A percentile compares a stretch with the other conserved stretches of the same genome.
These are phyloP conservation scores for Pandion haliaetus DNA, from an alignment of 2,113 vertebrate species.

Conservation along the genomic window DNA sequence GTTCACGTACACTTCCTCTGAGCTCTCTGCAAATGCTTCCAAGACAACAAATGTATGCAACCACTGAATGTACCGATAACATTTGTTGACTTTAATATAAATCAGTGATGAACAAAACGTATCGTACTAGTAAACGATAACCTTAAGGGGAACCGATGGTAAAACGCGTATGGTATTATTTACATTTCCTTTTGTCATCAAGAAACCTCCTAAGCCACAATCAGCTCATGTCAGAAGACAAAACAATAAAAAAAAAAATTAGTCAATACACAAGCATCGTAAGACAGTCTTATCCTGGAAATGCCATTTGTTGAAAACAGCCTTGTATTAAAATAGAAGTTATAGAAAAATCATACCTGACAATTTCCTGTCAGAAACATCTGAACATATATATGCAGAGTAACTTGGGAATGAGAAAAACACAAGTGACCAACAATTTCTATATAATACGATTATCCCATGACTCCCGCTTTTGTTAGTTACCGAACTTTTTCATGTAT, in stretches of 20 bases:
- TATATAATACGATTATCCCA: conserved; percentile 19
- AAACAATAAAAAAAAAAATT: conserved; percentile 17
- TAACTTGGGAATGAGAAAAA: conserved; percentile 28
- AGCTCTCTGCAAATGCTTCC: conserved; percentile 40
- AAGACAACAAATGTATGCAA: conserved; percentile 67
- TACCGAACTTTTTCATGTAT: conserved; percentile 22
- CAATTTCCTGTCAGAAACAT: conserved; percentile 35
- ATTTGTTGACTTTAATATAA: conserved; percentile 67
- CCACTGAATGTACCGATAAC: conserved; percentile 58
- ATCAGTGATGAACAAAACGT: conserved; percentile 61
- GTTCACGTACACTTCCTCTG: conserved; percentile 11
- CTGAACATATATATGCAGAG: conserved; percentile 41
- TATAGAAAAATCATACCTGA: conserved; percentile 44
- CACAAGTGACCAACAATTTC: conserved; percentile 24
- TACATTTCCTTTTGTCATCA: conserved; percentile 69
- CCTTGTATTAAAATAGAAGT: conserved; percentile 39
- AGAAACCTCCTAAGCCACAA: conserved; percentile 72
- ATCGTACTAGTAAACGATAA: conserved; percentile 65
- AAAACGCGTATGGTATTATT: conserved; percentile 74
- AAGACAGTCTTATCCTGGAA: conserved; percentile 56
- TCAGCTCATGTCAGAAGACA: conserved; percentile 64
- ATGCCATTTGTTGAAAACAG: conserved; percentile 63
- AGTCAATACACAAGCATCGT: conserved; percentile 31
- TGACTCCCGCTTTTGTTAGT: conserved; percentile 37
- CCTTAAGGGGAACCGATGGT: conserved; percentile 60